These are phyloP conservation scores for Dromiciops gliroides DNA, from an alignment of 2,113 vertebrate species.

Conservation along the genomic window DNA sequence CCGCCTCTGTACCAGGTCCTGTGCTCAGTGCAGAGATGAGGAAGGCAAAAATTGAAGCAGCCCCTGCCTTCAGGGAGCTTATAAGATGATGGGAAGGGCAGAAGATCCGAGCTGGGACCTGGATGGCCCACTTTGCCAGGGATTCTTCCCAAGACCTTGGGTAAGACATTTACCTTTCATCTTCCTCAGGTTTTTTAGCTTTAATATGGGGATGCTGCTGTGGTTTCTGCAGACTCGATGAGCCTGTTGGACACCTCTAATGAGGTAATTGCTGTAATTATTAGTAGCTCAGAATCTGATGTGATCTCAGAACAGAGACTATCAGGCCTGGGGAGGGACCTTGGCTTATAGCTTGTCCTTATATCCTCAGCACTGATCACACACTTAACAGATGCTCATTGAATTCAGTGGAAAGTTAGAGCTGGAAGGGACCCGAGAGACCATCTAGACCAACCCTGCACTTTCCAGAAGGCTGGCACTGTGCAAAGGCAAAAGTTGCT, in stretches of 20 bases:
- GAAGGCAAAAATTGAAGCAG: neutral
- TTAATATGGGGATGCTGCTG: neutral
- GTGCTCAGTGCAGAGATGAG: neutral
- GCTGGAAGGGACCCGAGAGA: neutral
- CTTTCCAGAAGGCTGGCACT: neutral
- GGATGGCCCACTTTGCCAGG: neutral
- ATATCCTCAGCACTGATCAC: neutral
- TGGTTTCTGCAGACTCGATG: neutral
- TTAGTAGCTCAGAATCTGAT: neutral
- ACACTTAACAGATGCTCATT: neutral
- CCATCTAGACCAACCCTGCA: neutral
- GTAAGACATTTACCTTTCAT: neutral
- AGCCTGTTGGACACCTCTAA: neutral
- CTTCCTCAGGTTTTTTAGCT: neutral
- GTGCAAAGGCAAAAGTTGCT: neutral
- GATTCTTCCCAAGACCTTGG: neutral
- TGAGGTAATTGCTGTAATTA: neutral
- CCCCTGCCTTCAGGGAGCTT: neutral
- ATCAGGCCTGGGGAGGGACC: neutral
- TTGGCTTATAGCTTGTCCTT: neutral
- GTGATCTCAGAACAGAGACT: neutral
- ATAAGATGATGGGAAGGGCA: neutral
- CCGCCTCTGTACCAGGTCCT: neutral
- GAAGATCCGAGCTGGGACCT: neutral
- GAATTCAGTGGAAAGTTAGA: neutral